These are phyloP conservation scores for Nerophis lumbriciformis DNA, from an alignment of 2,113 vertebrate genomes.

Conservation along the genomic window DNA sequence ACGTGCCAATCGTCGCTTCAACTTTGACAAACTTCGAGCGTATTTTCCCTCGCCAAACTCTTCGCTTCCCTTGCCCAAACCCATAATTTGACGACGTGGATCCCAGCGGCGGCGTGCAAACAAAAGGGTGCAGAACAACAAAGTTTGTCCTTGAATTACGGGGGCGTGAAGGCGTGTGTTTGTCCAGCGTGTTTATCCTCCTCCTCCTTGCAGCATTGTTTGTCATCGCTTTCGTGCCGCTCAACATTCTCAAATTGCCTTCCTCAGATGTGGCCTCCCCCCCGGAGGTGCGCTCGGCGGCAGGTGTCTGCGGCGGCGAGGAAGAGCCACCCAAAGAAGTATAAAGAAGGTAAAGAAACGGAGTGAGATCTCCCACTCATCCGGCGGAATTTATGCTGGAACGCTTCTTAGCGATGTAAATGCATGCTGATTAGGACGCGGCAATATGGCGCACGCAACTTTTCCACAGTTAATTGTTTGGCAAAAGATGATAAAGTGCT, in stretches of 20 bases:
- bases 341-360: constrained; percentile 20
- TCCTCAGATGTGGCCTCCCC: constrained; percentile 66
- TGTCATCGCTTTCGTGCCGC: constrained; percentile 68
- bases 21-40: too few species aligned
- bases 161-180: constrained; percentile 49
- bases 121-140: neutral
- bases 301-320: constrained; percentile 67
- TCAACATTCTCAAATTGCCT: constrained; percentile 69
- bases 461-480: constrained; percentile 86
- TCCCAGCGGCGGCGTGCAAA: neutral
- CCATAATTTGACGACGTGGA: neutral
- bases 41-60: too few species aligned
- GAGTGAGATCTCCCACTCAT: constrained; percentile 77
- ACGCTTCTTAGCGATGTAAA: constrained; percentile 98
- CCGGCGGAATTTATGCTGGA: constrained; percentile 86
- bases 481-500: constrained; percentile 53
- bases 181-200: constrained; percentile 68
- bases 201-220: constrained; percentile 65
- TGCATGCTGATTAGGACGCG: constrained; percentile 90
- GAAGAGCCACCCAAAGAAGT: constrained; percentile 50
- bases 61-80: too few species aligned
- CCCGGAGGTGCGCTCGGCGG: constrained; percentile 75
- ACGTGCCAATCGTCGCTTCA: too few species aligned
- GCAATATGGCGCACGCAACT: constrained; percentile 83
- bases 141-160: constrained; percentile 62